Percentiles rank a stretch among this genome's conserved stretches.
Conservation (phyloP, 1,140 invertebrate genomes). For the Drosophila biarmipes region DNA sequence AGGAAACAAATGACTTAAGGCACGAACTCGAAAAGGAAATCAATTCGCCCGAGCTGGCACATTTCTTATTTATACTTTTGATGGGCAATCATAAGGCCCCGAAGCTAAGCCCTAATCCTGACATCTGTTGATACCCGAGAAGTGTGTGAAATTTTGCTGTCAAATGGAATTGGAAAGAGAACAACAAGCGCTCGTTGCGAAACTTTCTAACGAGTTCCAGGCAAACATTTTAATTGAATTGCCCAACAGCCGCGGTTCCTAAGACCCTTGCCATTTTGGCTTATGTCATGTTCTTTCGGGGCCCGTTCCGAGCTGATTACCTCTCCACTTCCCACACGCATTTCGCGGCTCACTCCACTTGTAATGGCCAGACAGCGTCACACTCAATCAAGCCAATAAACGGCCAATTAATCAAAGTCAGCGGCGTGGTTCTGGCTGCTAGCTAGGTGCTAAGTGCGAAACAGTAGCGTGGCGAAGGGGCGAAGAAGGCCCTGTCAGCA, state of each 20-base stretch:
- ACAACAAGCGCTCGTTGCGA: constrained; percentile 14
- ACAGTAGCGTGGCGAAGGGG: constrained; percentile 20
- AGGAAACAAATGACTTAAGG: constrained; percentile 47
- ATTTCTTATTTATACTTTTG: constrained; percentile 1
- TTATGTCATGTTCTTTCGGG: constrained; percentile 68
- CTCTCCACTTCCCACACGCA: constrained; percentile 48
- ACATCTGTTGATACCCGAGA: constrained; percentile 39
- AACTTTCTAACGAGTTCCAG: constrained; percentile 51
- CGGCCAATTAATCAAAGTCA: constrained; percentile 73
- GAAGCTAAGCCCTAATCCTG: constrained; percentile 8
- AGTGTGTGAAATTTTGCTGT: constrained; percentile 44
- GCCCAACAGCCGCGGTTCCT: constrained; percentile 29
- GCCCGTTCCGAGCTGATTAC: constrained; percentile 48
- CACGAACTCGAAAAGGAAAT: constrained; percentile 34
- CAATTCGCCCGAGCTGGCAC: constrained; percentile 7
- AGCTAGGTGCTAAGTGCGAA: constrained; percentile 1
- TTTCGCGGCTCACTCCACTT: constrained; percentile 36
- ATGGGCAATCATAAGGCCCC: not conserved
- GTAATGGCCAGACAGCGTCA: constrained; percentile 39
- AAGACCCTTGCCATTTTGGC: constrained; percentile 65
- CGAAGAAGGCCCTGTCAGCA: constrained; percentile 36
- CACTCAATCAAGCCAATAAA: constrained; percentile 67
- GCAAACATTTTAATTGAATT: constrained; percentile 61
- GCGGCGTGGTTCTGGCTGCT: constrained; percentile 1
- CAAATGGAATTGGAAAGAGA: constrained; percentile 28